phyloP scores from a whole-genome alignment of 2,797 vertebrate species.

The Poecilia wingei region DNA sequence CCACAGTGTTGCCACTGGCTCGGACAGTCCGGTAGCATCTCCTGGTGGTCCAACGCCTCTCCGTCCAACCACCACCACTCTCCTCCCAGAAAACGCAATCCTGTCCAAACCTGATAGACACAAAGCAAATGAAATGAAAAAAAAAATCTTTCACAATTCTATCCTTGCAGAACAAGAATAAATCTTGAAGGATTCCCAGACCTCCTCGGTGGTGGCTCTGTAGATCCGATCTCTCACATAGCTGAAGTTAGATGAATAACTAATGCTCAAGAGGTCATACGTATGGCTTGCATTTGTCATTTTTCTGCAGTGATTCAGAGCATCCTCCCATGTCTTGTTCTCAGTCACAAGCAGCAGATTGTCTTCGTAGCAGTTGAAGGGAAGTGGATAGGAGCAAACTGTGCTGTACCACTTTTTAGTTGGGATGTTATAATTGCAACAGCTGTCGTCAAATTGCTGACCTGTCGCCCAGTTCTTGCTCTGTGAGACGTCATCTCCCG shows the following conservation, averaged over 20 bases:
- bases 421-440: rapidly evolving
- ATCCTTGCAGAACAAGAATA: background rate
- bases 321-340: slow-evolving; percentile 59
- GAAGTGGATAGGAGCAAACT: rapidly evolving
- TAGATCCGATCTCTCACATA: slow-evolving; percentile 34
- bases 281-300: background rate
- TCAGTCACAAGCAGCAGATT: slow-evolving; percentile 48
- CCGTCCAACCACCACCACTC: slow-evolving; percentile 51
- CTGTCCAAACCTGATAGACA: slow-evolving; percentile 49
- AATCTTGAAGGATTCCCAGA: slow-evolving; percentile 11
- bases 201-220: slow-evolving; percentile 46
- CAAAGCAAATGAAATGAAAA: background rate
- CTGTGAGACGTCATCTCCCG: slow-evolving; percentile 1
- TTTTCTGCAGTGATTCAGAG: slow-evolving; percentile 39
- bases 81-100: slow-evolving; percentile 51
- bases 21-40: slow-evolving; percentile 29
- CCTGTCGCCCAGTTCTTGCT: background rate
- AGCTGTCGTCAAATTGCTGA: slow-evolving; percentile 14
- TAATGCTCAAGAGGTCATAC: slow-evolving; percentile 37
- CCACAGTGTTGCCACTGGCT: slow-evolving; percentile 41
- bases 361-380: slow-evolving; percentile 3
- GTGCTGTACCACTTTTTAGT: rapidly evolving
- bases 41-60: rapidly evolving
- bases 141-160: background rate
- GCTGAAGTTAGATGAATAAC: rapidly evolving